These are phyloP conservation scores for Anguilla marmorata DNA, from an alignment of 2,797 vertebrate species.

Conservation along the genomic window DNA sequence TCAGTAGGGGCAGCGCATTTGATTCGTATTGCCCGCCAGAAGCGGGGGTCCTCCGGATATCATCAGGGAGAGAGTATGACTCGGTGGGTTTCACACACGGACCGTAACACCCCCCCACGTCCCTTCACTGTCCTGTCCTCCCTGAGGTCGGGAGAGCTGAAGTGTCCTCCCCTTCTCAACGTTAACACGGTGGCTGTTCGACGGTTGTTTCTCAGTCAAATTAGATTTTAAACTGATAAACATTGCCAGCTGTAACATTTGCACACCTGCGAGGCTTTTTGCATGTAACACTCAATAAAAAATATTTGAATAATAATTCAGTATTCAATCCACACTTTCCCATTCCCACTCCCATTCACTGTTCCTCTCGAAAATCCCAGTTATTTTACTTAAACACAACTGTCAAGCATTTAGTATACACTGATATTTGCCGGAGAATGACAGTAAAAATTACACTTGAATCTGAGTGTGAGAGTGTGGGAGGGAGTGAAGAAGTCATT, in stretches of 20 bases:
- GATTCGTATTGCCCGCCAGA: constrained; percentile 69
- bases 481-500: not conserved
- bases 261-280: not conserved
- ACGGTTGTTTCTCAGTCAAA: constrained; percentile 8
- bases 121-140: constrained; percentile 51
- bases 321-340: not conserved
- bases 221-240: constrained; percentile 30
- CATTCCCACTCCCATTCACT: not conserved
- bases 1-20: constrained; percentile 67
- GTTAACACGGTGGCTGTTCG: constrained; percentile 19
- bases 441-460: not conserved
- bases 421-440: not conserved
- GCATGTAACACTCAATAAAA: not conserved
- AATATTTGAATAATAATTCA: not conserved
- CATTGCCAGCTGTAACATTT: not conserved
- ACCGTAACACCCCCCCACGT: constrained; percentile 55
- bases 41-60: constrained; percentile 66
- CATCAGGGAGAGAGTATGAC: constrained; percentile 64
- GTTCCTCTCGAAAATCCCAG: not conserved
- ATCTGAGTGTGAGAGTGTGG: not conserved
- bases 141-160: constrained; percentile 8
- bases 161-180: constrained; percentile 19
- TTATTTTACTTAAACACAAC: not conserved
- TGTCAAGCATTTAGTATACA: not conserved
- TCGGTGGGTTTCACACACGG: constrained; percentile 58